Percentiles rank a stretch among this genome's conserved stretches.
phyloP scores from a whole-genome alignment of 2,888 invertebrate species.

The Apamea sordens region DNA sequence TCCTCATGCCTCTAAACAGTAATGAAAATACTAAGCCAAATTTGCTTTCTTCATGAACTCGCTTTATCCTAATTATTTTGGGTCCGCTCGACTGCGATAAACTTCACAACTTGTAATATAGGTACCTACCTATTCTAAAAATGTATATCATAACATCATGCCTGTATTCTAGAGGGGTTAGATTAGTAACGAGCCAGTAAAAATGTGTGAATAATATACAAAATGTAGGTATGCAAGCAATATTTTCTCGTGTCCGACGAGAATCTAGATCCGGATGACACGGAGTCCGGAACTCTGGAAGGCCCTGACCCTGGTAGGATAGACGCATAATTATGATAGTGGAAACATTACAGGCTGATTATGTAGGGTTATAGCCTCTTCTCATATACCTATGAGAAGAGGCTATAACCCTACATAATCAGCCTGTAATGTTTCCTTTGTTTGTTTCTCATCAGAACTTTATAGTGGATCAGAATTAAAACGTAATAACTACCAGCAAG shows the following conservation, averaged over 20 bases:
- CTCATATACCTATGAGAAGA: too few species aligned
- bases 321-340: not conserved
- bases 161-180: not conserved
- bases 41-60: conserved; percentile 40
- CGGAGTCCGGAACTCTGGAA: not conserved
- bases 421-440: too few species aligned
- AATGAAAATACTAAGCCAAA: conserved; percentile 33
- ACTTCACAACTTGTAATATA: conserved; percentile 19
- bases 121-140: not conserved
- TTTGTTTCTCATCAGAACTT: too few species aligned
- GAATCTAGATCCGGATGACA: not conserved
- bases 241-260: not conserved
- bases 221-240: not conserved
- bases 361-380: too few species aligned
- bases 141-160: not conserved
- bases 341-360: too few species aligned
- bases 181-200: not conserved
- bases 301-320: not conserved
- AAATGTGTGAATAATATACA: not conserved
- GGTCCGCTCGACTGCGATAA: conserved; percentile 18
- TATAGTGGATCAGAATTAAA: too few species aligned
- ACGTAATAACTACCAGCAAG: too few species aligned
- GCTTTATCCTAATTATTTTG: conserved; percentile 28
- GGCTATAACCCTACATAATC: too few species aligned
- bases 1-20: too few species aligned